Evolutionary conservation across 2,797 vertebrate genomes (phyloP).

Genomic region (Karalla daura): DNA sequence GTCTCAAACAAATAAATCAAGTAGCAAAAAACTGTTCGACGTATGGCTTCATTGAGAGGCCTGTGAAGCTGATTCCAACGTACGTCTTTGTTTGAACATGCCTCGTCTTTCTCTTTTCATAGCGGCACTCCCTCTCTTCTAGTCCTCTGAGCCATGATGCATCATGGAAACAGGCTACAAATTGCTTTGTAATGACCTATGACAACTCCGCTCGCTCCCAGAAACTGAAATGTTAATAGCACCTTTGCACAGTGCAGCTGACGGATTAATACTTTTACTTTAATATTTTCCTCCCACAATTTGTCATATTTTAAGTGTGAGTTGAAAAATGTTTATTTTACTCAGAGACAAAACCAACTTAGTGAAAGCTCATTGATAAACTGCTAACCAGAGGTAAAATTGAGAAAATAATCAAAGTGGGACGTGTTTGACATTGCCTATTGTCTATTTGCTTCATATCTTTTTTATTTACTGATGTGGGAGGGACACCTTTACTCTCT

Average conservation of each 20-base stretch:
- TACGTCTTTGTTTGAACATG: conserved; percentile 66
- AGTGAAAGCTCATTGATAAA: not conserved
- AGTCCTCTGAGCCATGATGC: conserved; percentile 37
- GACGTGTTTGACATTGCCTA: not conserved
- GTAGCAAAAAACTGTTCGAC: conserved; percentile 25
- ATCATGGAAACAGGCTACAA: conserved; percentile 62
- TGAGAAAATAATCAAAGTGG: not conserved
- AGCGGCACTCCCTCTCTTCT: conserved; percentile 32
- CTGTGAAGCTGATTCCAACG: conserved; percentile 44
- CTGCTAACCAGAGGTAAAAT: not conserved
- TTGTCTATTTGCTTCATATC: not conserved
- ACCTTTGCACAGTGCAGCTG: not conserved
- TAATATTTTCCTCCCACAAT: not conserved
- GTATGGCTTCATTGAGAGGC: conserved; percentile 23
- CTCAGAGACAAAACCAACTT: not conserved
- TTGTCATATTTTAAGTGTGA: not conserved
- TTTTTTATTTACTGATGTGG: not conserved
- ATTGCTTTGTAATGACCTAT: conserved; percentile 64
- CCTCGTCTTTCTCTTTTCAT: conserved; percentile 46
- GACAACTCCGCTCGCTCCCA: conserved; percentile 50
- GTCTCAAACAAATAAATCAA: conserved; percentile 21
- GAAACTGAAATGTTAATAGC: conserved; percentile 36
- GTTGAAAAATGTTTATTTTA: not conserved
- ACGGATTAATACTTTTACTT: conserved; percentile 3
- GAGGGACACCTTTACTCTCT: not conserved